Percentiles rank a stretch among this genome's conserved stretches.
These are phyloP conservation scores for Megalonaias nervosa DNA, from an alignment of 1,140 invertebrate genomes.

Conservation along the genomic window DNA sequence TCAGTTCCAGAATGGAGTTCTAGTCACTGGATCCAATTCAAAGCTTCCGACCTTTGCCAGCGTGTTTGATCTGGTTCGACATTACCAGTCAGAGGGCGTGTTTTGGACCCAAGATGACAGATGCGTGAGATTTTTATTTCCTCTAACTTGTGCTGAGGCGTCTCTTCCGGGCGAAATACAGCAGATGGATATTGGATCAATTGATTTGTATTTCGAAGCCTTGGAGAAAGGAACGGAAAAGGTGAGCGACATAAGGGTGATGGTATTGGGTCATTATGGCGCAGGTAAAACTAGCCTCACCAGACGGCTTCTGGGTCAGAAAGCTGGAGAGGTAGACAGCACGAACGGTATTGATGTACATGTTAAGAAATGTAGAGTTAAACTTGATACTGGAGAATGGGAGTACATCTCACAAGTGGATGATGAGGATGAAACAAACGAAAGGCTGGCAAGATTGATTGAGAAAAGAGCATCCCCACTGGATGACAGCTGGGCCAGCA, in stretches of 20 bases:
- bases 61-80: constrained; percentile 14
- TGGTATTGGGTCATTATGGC: constrained; percentile 35
- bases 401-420: no score
- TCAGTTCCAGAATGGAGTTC: constrained; percentile 14
- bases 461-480: no score
- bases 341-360: constrained; percentile 34
- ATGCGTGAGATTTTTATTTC: constrained; percentile 32
- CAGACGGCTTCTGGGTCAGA: constrained; percentile 32
- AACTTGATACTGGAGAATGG: constrained; percentile 23
- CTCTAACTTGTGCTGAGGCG: constrained; percentile 24
- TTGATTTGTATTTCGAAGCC: constrained; percentile 35
- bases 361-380: constrained; percentile 22
- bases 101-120: constrained; percentile 25
- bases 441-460: no score
- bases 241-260: constrained; percentile 32
- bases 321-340: constrained; percentile 17
- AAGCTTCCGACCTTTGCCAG: constrained; percentile 22
- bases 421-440: no score
- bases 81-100: constrained; percentile 16
- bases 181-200: constrained; percentile 29
- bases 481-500: no score
- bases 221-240: constrained; percentile 34
- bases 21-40: constrained; percentile 19
- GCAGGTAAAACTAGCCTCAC: constrained; percentile 33
- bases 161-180: constrained; percentile 30